Conservation (phyloP, 2,888 invertebrate genomes). For the Eupithecia exiguata region DNA sequence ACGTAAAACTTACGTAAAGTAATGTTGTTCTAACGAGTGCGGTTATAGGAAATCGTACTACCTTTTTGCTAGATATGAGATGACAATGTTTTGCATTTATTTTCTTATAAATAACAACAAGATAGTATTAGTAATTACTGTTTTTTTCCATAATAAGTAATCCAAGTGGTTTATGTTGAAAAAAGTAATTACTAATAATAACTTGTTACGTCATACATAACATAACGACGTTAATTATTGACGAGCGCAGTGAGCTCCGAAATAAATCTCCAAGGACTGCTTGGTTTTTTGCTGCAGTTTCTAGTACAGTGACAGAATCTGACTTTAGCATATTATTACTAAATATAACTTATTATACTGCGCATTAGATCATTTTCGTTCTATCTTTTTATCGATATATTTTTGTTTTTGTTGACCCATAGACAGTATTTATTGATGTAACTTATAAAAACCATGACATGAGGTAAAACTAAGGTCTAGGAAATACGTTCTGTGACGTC, state of each 20-base stretch:
- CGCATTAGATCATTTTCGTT: neutral
- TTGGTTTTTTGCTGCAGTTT: neutral
- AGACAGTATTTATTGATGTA: neutral
- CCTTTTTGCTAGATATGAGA: neutral
- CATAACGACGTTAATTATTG: neutral
- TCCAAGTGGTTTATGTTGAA: neutral
- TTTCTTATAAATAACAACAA: neutral
- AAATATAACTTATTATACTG: neutral
- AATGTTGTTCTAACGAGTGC: conserved; percentile 53
- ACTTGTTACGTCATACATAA: no score
- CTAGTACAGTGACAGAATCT: neutral
- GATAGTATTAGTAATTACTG: neutral
- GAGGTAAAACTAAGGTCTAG: neutral
- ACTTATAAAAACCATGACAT: neutral
- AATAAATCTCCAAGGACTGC: neutral
- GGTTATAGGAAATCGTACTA: conserved; percentile 38
- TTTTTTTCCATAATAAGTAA: neutral
- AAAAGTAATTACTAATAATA: no score
- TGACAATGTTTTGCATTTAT: neutral
- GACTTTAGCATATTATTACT: neutral
- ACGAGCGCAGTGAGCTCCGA: neutral
- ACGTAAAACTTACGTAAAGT: conserved; percentile 58
- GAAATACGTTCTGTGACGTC: neutral
- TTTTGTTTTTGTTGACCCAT: neutral
- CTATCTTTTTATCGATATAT: neutral